Evolutionary conservation across 2,113 vertebrate species (phyloP), one percentile per base, ranked within the genome.

Genomic region (Toxotes jaculatrix): DNA sequence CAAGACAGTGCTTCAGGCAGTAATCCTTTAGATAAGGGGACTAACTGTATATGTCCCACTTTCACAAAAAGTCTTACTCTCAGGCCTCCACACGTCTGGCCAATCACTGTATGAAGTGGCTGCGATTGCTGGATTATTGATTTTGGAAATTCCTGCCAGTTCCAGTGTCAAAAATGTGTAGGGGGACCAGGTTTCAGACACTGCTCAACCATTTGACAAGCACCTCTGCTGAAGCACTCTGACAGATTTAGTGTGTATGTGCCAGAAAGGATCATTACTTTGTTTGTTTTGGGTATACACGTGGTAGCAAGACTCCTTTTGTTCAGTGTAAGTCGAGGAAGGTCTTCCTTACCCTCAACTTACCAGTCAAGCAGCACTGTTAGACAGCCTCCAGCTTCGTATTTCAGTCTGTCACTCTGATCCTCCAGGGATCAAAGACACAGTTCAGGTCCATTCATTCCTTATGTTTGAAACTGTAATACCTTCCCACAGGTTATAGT

Each of bases 401-500:
- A 0, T 85, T 45, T 77, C 77, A 83, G 59, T 31, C 71, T 19
- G 49, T 77, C 72, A 40, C 59, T 57, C 31, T 45, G 57, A 70
- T 74, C 61, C 23, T 73, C 59, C 0, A 1, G 47, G 51, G 79
- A 89, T 91, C 84, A 92, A 88, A 91, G 80, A 68, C 40, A 7
- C 62, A 10, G 8, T 14, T 55, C 67, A 38, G 69, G 49, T 73
- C 67, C 75, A 69, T 80, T 89, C 56, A 75, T 81, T 82, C 75
- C 73, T 60, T 23, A 68, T 74, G 63, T 64, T 71, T 77, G 75
- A 61, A 78, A 84, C 61, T 65, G 31, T 57, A 69, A 71, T 83
- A 85, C 57, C 49, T 90, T 90, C 79, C 83, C 86, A 87, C 69
- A 73, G 87, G 83, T 90, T 73, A 82, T 64, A 38, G 84, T 88